These are phyloP conservation scores for Drosophila insularis DNA, from an alignment of 1,140 invertebrate species.

Conservation along the genomic window DNA sequence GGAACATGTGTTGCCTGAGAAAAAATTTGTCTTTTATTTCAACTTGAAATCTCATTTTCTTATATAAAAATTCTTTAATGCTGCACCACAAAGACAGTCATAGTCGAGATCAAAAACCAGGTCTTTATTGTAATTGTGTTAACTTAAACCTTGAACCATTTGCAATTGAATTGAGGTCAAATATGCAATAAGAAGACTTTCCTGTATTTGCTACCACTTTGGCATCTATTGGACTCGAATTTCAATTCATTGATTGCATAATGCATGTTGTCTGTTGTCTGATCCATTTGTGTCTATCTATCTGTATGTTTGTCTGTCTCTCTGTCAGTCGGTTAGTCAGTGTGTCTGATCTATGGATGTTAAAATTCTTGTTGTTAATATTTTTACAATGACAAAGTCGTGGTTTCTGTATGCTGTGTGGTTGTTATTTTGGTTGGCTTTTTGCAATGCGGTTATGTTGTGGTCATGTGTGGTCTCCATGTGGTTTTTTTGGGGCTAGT, in stretches of 20 bases:
- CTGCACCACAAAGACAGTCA: no score
- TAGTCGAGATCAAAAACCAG: no score
- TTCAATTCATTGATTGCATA: not conserved
- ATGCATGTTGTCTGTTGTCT: not conserved
- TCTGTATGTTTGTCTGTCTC: not conserved
- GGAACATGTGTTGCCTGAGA: no score
- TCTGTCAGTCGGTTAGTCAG: not conserved
- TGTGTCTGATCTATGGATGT: slow-evolving; percentile 3
- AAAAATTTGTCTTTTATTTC: no score
- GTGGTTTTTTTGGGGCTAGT: slow-evolving; percentile 27
- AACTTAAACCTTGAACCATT: slow-evolving; percentile 6
- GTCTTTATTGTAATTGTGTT: slow-evolving; percentile 2
- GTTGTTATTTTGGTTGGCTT: slow-evolving; percentile 1
- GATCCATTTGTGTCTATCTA: slow-evolving; percentile 6
- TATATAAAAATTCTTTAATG: no score
- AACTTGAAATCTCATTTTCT: no score
- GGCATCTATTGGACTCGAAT: not conserved
- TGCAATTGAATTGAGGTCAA: not conserved
- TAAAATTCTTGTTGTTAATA: slow-evolving; percentile 1
- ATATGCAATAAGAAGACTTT: not conserved
- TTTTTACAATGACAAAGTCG: slow-evolving; percentile 12
- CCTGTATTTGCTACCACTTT: not conserved
- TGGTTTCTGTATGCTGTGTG: not conserved
- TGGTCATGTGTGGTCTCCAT: slow-evolving; percentile 3
- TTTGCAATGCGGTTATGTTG: slow-evolving; percentile 18